Evolutionary conservation across 1,140 invertebrate species (phyloP), one percentile per base, ranked within the genome.

Genomic region (Fopius arisanus): DNA sequence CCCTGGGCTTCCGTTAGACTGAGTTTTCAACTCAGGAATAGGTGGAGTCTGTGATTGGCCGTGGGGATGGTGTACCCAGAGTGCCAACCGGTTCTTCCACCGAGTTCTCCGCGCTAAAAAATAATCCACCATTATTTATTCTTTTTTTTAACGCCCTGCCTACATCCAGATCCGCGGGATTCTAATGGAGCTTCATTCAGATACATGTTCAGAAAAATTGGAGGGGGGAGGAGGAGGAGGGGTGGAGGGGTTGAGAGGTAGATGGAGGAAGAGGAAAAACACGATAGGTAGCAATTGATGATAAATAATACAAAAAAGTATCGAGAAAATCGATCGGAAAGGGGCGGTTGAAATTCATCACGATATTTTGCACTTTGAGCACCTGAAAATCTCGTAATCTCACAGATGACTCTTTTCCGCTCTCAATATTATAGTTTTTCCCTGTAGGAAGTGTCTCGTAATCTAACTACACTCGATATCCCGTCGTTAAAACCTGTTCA

Each of bases 381-480:
- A 70, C 73, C 67, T 70, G 67, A 67, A 48, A 48, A 70, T 70
- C 73, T 33, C 67, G 68, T 74, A 74, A 73, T 66, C 33, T 67
- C n/a, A 59, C 67, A 69, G 54, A 65, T 54, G 54, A 21, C 23
- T 14, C 59, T 68, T 48, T 67, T 67, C 33, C 33, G 29, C n/a
- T 68, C 33, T 31, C 16, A 21, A 26, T 68, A 48, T 68, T 51
- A 54, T 70, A 51, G 23, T 28, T 14, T 33, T 23, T 14, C 19
- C 33, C n/a, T 23, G 54, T 59, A 59, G 54, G 54, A 59, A 59
- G 54, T 59, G 54, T 59, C 54, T 59, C 54, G 54, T 59, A 59
- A 59, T 59, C 54, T 21, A 48, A 59, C 19, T 28, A 12, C 54
- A 59, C 16, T 21, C 26, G n/a, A 59, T 59, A 59, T 54, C 51